These are phyloP conservation scores for Akabosia matsudoensis DNA, from an alignment of 1,140 invertebrate genomes.

Conservation along the genomic window DNA sequence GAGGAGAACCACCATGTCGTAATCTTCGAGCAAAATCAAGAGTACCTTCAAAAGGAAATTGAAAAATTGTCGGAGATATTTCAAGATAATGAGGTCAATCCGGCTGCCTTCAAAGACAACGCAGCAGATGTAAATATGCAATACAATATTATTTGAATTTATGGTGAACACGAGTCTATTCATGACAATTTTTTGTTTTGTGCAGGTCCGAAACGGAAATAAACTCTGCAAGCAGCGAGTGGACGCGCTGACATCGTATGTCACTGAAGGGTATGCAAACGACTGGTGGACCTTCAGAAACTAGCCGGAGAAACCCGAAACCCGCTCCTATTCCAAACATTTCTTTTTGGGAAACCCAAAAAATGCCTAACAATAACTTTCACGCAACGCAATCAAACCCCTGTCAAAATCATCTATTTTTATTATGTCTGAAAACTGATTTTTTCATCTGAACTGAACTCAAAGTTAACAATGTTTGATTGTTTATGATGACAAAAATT, in stretches of 20 bases:
- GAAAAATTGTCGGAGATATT: conserved; percentile 95
- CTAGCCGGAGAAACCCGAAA: too few species aligned
- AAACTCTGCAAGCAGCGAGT: conserved; percentile 94
- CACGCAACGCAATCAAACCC: too few species aligned
- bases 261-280: conserved; percentile 97
- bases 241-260: conserved; percentile 90
- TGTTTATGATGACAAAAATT: too few species aligned
- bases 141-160: background rate
- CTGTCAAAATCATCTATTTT: too few species aligned
- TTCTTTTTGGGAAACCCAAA: too few species aligned
- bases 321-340: too few species aligned
- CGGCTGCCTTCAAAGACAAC: conserved; percentile 97
- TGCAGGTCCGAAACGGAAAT: conserved; percentile 45
- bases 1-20: conserved; percentile 97
- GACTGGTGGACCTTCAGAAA: too few species aligned
- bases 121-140: conserved; percentile 57
- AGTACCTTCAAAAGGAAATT: conserved; percentile 93
- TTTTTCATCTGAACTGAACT: too few species aligned
- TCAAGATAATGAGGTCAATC: conserved; percentile 96
- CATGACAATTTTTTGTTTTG: conserved; percentile 21
- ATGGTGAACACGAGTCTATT: background rate
- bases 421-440: too few species aligned
- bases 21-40: conserved; percentile 93
- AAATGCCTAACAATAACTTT: too few species aligned
- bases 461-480: too few species aligned